These are phyloP conservation scores for Antheraea pernyi DNA, from an alignment of 1,140 invertebrate species.

Conservation along the genomic window DNA sequence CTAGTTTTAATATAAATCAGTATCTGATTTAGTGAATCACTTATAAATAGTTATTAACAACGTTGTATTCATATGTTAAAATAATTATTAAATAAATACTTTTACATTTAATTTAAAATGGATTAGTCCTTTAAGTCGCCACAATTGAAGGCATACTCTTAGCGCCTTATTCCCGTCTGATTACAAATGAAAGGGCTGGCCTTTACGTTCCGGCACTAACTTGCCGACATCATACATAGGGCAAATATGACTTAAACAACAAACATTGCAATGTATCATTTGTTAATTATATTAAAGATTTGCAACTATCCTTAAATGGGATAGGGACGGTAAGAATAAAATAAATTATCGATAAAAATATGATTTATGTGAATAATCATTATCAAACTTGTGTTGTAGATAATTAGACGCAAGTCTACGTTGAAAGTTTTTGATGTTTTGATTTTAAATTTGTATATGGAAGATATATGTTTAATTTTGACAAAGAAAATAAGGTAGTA, in stretches of 20 bases:
- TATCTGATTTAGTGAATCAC: too few species aligned
- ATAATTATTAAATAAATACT: background rate
- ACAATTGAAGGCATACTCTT: background rate
- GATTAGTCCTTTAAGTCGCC: background rate
- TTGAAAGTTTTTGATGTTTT: too few species aligned
- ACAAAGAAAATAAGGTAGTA: too few species aligned
- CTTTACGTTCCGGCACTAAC: slow-evolving; percentile 32
- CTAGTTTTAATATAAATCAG: too few species aligned
- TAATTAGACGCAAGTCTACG: too few species aligned
- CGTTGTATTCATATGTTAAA: background rate
- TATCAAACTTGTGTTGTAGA: too few species aligned
- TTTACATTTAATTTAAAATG: too few species aligned
- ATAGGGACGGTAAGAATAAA: background rate
- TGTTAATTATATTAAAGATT: background rate
- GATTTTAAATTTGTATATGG: too few species aligned
- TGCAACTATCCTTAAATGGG: background rate
- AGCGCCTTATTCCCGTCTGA: slow-evolving; percentile 37
- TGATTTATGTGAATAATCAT: too few species aligned
- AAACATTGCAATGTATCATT: slow-evolving; percentile 12
- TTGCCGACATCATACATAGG: slow-evolving; percentile 28
- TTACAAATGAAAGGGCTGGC: slow-evolving; percentile 51
- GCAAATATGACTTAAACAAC: slow-evolving; percentile 35
- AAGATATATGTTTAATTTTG: too few species aligned
- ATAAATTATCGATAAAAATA: background rate
- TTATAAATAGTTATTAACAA: too few species aligned